These are phyloP conservation scores for Carcharodon carcharias DNA, from an alignment of 2,797 vertebrate species.

Conservation along the genomic window DNA sequence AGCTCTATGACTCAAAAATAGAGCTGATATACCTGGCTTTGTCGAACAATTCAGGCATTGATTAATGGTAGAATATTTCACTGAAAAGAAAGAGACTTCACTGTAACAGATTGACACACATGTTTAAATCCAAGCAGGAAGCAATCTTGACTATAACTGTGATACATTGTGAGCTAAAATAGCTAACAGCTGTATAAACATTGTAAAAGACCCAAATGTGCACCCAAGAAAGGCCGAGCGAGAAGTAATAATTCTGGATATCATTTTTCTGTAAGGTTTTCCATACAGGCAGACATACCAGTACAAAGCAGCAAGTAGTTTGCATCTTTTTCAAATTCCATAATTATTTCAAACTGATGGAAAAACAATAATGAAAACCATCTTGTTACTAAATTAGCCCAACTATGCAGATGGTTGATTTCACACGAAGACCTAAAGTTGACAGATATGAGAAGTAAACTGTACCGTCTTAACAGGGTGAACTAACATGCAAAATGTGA, in stretches of 20 bases:
- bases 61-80: not conserved
- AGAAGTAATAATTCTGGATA: not conserved
- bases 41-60: not conserved
- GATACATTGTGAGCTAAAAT: slow-evolving; percentile 22
- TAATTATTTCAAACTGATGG: slow-evolving; percentile 10
- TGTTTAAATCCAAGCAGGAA: slow-evolving; percentile 29
- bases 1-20: not conserved
- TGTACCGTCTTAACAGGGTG: not conserved
- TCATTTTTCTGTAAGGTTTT: not conserved
- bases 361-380: slow-evolving; percentile 15
- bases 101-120: slow-evolving; percentile 20
- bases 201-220: slow-evolving; percentile 8
- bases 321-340: not conserved
- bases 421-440: not conserved
- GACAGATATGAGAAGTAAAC: slow-evolving; percentile 25
- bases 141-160: slow-evolving; percentile 20
- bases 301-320: not conserved
- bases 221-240: not conserved
- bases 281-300: not conserved
- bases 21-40: not conserved
- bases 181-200: slow-evolving; percentile 36
- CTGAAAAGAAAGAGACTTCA: not conserved
- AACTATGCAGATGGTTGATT: not conserved
- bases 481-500: not conserved
- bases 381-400: not conserved